Percentiles rank a stretch among this genome's conserved stretches.
phyloP scores from a whole-genome alignment of 1,140 invertebrate species.

The Neodiprion fabricii region DNA sequence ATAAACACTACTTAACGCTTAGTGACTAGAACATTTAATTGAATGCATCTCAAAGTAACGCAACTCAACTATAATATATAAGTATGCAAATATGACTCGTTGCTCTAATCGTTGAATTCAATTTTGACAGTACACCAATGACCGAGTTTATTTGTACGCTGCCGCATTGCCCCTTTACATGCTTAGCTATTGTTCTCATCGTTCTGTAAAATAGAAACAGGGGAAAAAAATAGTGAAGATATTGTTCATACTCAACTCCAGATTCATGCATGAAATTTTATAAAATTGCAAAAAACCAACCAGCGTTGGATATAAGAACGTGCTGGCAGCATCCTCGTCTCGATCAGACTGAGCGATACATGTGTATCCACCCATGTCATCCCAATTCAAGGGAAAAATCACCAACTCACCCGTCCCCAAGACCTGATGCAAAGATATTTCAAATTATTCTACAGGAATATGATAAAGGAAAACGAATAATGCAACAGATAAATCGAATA shows the following conservation, averaged over 20 bases:
- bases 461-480: not conserved
- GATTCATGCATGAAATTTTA: not conserved
- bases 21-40: conserved; percentile 51
- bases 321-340: conserved; percentile 69
- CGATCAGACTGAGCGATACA: conserved; percentile 74
- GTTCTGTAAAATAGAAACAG: not conserved
- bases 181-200: not conserved
- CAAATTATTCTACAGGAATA: not conserved
- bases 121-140: not conserved
- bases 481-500: conserved; percentile 8
- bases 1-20: conserved; percentile 44
- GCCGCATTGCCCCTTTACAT: not conserved
- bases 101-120: not conserved
- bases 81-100: not conserved
- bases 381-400: conserved; percentile 73
- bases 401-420: conserved; percentile 76
- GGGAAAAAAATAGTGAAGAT: not conserved
- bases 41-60: conserved; percentile 27
- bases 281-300: conserved; percentile 52
- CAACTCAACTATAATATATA: not conserved
- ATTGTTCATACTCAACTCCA: too few relatives aligned
- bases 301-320: conserved; percentile 80
- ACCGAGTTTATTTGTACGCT: conserved; percentile 3
- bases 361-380: conserved; percentile 81
- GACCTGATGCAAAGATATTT: conserved; percentile 54